Evolutionary conservation across 2,113 vertebrate genomes (phyloP), one percentile per base, ranked within the genome.

Genomic region (Festucalex cinctus): DNA sequence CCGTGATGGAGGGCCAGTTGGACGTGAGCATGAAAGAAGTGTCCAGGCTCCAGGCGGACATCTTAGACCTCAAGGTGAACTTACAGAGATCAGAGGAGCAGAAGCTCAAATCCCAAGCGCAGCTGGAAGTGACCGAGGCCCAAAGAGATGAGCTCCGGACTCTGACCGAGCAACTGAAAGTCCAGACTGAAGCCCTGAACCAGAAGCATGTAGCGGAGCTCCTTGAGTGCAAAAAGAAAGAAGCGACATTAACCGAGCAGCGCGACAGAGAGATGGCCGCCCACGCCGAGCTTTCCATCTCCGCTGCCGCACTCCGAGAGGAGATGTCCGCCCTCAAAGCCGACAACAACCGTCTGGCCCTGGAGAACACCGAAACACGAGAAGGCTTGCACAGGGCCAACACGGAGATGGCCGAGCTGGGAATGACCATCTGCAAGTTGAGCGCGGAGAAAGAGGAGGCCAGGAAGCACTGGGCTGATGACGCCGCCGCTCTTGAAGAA

Each of bases 341-440:
- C 2, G 86, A 88, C 63, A 90, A 93, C 10, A 80, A 90, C 70
- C 83, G 71, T 53, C 83, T 93, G 46, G 86, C 73, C 12, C 78
- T 90, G 59, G 95, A 96, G 79, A 93, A 86, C 0, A 83, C 83
- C 0, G 95, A 98, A 82, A 90, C 88, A 24, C 91, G 91, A 35
- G 96, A 97, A 49, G 85, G 92, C 54, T 91, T 96, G 56, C 92
- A 94, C 75, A 89, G 88, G 56, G 94, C 93, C 32, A 96, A 96
- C 87, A 95, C 91, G 0, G 95, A 95, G 85, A 95, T 93, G 63
- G 95, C 95, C 0, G 94, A 98, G 86, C 90, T 97, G 0, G 94
- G 94, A 46, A 93, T 95, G 76, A 94, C 93, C 71, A 91, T 96
- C 68, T 96, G 96, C 9, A 78, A 84, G 16, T 87, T 96, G 44